These are phyloP conservation scores for Drosophila pallidifrons DNA, from an alignment of 1,140 invertebrate genomes.

Conservation along the genomic window DNA sequence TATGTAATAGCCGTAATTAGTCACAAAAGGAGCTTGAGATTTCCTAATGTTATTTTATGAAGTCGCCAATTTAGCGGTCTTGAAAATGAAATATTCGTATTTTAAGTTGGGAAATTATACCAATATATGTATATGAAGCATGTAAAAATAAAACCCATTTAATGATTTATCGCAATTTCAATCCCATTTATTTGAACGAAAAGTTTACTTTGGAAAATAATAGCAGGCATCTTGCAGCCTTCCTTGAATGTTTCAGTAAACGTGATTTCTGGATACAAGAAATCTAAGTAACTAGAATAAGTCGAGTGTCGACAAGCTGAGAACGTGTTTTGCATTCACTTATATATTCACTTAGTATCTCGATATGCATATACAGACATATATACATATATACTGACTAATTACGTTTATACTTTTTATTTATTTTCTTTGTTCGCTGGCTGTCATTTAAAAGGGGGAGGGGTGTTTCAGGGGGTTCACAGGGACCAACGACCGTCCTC, in stretches of 20 bases:
- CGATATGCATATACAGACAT: slow-evolving; percentile 13
- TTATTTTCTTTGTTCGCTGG: neutral
- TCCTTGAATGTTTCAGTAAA: too few relatives aligned
- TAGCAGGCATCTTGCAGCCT: too few relatives aligned
- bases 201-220: too few relatives aligned
- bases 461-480: slow-evolving; percentile 8
- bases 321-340: slow-evolving; percentile 34
- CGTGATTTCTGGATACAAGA: slow-evolving; percentile 24
- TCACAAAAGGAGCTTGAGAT: slow-evolving; percentile 28
- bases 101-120: too few relatives aligned
- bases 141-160: too few relatives aligned
- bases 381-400: slow-evolving; percentile 12
- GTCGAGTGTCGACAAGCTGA: neutral
- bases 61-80: too few relatives aligned
- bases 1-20: slow-evolving; percentile 60
- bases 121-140: too few relatives aligned
- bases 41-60: too few relatives aligned
- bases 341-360: slow-evolving; percentile 11
- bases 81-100: too few relatives aligned
- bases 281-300: neutral
- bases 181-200: too few relatives aligned
- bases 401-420: neutral
- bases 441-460: slow-evolving; percentile 5
- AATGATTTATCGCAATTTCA: too few relatives aligned
- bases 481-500: slow-evolving; percentile 77